Percentiles rank a stretch among this genome's conserved stretches.
These are phyloP conservation scores for Pseudoips prasinana DNA, from an alignment of 2,888 invertebrate genomes.

Conservation along the genomic window DNA sequence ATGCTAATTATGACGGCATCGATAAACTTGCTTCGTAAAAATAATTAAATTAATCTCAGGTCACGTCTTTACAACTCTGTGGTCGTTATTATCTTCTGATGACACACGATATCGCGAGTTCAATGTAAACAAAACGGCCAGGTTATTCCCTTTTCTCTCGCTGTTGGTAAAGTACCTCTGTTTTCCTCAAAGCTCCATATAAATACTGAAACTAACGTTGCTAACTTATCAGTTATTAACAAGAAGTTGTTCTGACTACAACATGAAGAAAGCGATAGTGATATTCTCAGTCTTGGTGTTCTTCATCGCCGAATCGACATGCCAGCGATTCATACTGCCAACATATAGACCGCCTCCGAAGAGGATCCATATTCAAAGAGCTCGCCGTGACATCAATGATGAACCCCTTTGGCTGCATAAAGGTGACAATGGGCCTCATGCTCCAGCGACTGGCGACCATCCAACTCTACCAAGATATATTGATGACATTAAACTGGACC, in stretches of 20 bases:
- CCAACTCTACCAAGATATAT: conserved; percentile 4
- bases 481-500: conserved; percentile 9
- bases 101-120: conserved; percentile 5
- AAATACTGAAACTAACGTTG: conserved; percentile 3
- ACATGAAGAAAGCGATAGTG: conserved; percentile 12
- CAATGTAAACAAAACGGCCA: neutral
- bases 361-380: neutral
- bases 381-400: conserved; percentile 8
- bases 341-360: conserved; percentile 4
- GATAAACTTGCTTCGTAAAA: too few relatives aligned
- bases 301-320: conserved; percentile 7
- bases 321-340: neutral
- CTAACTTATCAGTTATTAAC: conserved; percentile 1
- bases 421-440: conserved; percentile 2
- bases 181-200: conserved; percentile 12
- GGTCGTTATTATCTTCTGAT: neutral
- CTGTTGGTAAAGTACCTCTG: neutral
- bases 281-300: conserved; percentile 8
- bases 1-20: too few relatives aligned
- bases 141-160: conserved; percentile 4
- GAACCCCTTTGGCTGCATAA: conserved; percentile 8
- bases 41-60: too few relatives aligned
- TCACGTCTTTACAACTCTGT: neutral
- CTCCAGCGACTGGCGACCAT: conserved; percentile 7
- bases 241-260: neutral